Conservation (phyloP, 1,140 invertebrate species). For the Thalassaphorura encarpata region DNA sequence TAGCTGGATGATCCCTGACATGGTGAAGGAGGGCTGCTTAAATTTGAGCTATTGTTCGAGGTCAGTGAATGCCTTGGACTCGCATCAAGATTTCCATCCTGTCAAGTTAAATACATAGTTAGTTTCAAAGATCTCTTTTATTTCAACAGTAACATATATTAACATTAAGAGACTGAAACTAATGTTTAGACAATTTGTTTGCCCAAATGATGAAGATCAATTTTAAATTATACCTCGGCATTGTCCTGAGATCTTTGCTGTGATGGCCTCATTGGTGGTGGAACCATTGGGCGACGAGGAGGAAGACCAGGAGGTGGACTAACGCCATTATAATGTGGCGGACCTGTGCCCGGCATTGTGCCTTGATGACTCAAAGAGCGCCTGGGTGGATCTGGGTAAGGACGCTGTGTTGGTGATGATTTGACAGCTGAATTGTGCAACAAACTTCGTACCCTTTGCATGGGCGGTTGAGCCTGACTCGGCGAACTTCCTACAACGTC, state of each 20-base stretch:
- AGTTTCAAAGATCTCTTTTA: slow-evolving; percentile 16
- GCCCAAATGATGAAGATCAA: background rate
- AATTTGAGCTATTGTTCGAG: slow-evolving; percentile 68
- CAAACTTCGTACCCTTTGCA: slow-evolving; percentile 39
- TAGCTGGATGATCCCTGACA: slow-evolving; percentile 62
- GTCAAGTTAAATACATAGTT: slow-evolving; percentile 31
- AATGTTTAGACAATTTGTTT: background rate
- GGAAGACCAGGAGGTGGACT: slow-evolving; percentile 32
- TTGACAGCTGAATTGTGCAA: slow-evolving; percentile 36
- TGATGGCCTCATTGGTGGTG: slow-evolving; percentile 29
- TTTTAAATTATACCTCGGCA: slow-evolving; percentile 16
- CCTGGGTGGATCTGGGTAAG: slow-evolving; percentile 33
- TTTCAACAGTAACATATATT: slow-evolving; percentile 16
- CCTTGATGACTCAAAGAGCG: slow-evolving; percentile 36
- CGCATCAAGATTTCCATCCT: slow-evolving; percentile 45
- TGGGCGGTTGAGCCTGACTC: slow-evolving; percentile 27
- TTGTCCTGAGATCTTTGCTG: slow-evolving; percentile 22
- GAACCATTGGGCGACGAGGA: slow-evolving; percentile 32
- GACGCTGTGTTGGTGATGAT: slow-evolving; percentile 26
- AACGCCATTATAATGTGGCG: slow-evolving; percentile 25
- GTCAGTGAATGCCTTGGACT: slow-evolving; percentile 65
- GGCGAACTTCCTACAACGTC: too few species aligned
- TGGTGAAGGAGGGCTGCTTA: slow-evolving; percentile 63
- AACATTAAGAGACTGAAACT: slow-evolving; percentile 39
- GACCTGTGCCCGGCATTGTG: slow-evolving; percentile 18